Evolutionary conservation across 2,113 vertebrate genomes (phyloP), one percentile per base, ranked within the genome.

Genomic region (Brachypodius melanocephalos): DNA sequence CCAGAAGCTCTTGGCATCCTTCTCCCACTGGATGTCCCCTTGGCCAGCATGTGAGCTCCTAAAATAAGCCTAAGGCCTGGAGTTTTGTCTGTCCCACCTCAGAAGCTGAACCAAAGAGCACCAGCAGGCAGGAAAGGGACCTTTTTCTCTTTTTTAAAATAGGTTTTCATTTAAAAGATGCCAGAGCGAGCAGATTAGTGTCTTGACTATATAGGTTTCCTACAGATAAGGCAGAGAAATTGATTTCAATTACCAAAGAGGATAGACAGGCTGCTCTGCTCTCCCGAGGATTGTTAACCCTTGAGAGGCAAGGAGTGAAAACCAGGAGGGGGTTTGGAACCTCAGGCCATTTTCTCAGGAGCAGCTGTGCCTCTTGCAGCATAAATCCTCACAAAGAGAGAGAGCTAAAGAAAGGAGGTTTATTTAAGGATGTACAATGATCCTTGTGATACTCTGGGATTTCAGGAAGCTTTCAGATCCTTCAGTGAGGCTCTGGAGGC

Each of bases 191-290:
- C 97, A 97, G 98, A 98, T 98, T 98, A 98, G 97, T 95, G 98
- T 97, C 98, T 96, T 96, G 90, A 97, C 97, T 97, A 96, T 98
- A 98, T 98, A 97, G 97, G 97, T 98, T 98, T 98, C 97, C 97
- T 96, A 96, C 97, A 98, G 98, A 98, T 98, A 98, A 98, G 98
- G 96, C 96, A 97, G 96, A 97, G 98, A 97, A 98, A 98, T 98
- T 98, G 98, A 98, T 98, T 98, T 98, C 98, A 98, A 97, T 98
- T 98, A 98, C 97, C 94, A 48, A 97, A 97, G 96, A 95, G 97
- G 97, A 98, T 97, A 97, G 97, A 97, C 96, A 96, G 97, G 73
- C 97, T 96, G 92, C 96, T 95, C 67, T 80, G 81, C 74, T 96
- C 93, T 94, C 14, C 83, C 13, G 74, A 82, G 9, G 62, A 96